A percentile compares a stretch with the other conserved stretches of the same genome.
Evolutionary conservation across 2,888 invertebrate species (phyloP).

Genomic region (Diplazon laetatorius): DNA sequence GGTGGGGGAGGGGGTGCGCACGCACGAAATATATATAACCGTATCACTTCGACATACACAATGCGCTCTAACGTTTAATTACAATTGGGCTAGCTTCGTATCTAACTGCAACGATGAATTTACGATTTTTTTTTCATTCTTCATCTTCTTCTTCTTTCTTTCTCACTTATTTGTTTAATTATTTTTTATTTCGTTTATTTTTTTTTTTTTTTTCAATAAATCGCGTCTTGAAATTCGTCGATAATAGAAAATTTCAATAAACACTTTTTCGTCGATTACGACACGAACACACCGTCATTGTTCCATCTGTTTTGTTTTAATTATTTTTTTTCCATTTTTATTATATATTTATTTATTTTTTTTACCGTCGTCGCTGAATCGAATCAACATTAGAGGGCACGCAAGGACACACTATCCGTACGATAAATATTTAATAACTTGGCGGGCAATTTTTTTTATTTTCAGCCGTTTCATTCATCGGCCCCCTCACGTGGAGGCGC

Average conservation of each 20-base stretch:
- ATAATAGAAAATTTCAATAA: constrained; percentile 11
- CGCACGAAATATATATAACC: too few relatives aligned
- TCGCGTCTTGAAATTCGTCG: neutral
- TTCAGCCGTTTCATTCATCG: constrained; percentile 37
- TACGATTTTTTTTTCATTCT: neutral
- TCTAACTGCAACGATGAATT: constrained; percentile 14
- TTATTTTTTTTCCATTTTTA: constrained; percentile 19
- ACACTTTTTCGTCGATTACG: constrained; percentile 51
- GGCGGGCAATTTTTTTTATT: constrained; percentile 53
- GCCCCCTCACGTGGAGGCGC: too few relatives aligned
- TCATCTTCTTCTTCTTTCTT: too few relatives aligned
- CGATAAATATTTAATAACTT: constrained; percentile 37
- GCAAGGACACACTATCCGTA: neutral
- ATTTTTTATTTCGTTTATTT: too few relatives aligned
- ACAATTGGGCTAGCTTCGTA: constrained; percentile 13
- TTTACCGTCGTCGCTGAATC: constrained; percentile 36
- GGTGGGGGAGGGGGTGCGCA: too few relatives aligned
- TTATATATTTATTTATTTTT: constrained; percentile 46
- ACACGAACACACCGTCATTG: constrained; percentile 47
- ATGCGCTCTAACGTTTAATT: neutral
- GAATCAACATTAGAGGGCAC: constrained; percentile 25
- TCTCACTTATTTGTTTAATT: too few relatives aligned
- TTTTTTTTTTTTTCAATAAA: neutral
- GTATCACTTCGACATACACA: neutral
- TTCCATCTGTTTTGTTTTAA: constrained; percentile 6